Conservation (phyloP, 2,888 invertebrate genomes). For the Orthonychiurus folsomi region DNA sequence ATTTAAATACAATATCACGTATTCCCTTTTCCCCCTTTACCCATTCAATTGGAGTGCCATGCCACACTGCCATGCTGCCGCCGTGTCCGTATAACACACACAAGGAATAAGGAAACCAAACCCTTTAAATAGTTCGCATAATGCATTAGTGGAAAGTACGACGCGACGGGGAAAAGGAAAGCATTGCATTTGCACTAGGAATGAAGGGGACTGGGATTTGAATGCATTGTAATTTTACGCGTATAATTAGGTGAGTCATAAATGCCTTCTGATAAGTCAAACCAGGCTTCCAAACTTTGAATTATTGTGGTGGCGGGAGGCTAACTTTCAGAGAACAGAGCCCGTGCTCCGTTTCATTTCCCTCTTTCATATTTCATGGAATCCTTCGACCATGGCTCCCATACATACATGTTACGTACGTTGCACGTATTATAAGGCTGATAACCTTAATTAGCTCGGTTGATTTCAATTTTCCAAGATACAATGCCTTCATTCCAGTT, state of each 20-base stretch:
- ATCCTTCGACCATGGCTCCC: too few species aligned
- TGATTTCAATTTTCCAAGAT: constrained; percentile 8
- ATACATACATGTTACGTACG: background rate
- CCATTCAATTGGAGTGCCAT: too few species aligned
- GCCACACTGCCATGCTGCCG: too few species aligned
- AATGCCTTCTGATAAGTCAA: constrained; percentile 2
- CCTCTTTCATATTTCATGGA: background rate
- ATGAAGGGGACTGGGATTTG: background rate
- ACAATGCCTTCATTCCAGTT: constrained; percentile 4
- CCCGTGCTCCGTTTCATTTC: constrained; percentile 1
- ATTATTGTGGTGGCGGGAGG: background rate
- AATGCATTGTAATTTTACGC: constrained; percentile 8
- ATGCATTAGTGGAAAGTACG: too few species aligned
- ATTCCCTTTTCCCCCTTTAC: too few species aligned
- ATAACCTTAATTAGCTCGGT: constrained; percentile 8
- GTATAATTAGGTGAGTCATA: constrained; percentile 9
- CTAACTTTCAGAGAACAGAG: background rate
- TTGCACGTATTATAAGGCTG: constrained; percentile 5
- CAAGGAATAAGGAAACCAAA: too few species aligned
- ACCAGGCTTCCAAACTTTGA: background rate
- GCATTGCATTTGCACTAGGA: background rate
- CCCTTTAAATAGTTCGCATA: too few species aligned
- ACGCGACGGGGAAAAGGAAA: too few species aligned
- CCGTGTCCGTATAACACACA: too few species aligned
- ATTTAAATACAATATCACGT: too few species aligned